Conservation (phyloP, 1,140 invertebrate genomes). For the Hormaphis cornu region DNA sequence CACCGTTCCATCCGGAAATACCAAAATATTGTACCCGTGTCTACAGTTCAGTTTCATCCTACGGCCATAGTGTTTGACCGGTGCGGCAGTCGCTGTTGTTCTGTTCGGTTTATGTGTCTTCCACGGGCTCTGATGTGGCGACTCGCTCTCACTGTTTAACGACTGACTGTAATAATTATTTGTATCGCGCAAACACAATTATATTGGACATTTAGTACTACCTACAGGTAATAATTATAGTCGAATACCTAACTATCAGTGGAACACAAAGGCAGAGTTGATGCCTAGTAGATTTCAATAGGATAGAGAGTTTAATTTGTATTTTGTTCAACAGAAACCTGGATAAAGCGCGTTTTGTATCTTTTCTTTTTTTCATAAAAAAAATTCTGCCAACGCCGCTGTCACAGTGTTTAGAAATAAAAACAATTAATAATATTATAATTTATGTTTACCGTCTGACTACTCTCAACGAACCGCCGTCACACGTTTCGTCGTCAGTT, state of each 20-base stretch:
- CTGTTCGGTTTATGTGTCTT: neutral
- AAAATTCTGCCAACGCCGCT: no score
- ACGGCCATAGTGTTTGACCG: slow-evolving; percentile 35
- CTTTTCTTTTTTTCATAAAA: no score
- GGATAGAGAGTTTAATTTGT: no score
- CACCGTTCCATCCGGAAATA: slow-evolving; percentile 48
- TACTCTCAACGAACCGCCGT: no score
- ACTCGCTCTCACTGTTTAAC: neutral
- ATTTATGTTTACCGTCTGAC: no score
- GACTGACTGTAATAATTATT: neutral
- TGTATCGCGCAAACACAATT: neutral
- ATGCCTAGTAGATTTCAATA: no score
- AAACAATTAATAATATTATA: no score
- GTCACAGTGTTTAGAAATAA: no score
- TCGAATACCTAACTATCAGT: neutral
- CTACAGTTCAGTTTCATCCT: slow-evolving; percentile 49
- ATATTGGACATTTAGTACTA: neutral
- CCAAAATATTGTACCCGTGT: slow-evolving; percentile 49
- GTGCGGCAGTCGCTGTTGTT: neutral
- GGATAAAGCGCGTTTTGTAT: no score
- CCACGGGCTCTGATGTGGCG: neutral
- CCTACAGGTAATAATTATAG: neutral
- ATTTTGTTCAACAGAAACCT: no score
- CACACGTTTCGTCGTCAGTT: neutral
- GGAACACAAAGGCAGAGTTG: no score